Evolutionary conservation across 2,797 vertebrate genomes (phyloP).

Genomic region (Phylloscopus collybita): DNA sequence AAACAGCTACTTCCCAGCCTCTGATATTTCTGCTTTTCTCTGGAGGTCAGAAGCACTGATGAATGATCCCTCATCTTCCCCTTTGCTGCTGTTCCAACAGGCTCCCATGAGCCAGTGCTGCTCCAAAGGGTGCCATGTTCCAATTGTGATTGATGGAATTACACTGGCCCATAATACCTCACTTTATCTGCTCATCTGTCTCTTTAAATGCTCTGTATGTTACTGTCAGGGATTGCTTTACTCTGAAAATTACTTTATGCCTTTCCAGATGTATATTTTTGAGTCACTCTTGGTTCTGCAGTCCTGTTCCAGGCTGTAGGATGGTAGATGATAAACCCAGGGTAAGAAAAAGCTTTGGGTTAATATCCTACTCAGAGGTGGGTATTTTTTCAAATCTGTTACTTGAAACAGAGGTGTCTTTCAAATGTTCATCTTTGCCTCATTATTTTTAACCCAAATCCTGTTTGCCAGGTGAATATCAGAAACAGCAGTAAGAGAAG

Average conservation of each 20-base stretch:
- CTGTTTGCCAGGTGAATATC: neutral
- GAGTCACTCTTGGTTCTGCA: neutral
- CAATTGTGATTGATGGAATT: conserved; percentile 37
- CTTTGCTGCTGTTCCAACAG: neutral
- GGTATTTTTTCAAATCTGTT: neutral
- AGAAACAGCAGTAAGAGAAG: neutral
- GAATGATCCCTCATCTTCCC: neutral
- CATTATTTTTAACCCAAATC: neutral
- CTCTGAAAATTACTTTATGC: neutral
- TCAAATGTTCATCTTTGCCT: neutral
- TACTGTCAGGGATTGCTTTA: conserved; percentile 1
- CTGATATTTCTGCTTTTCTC: conserved; percentile 63
- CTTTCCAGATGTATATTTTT: neutral
- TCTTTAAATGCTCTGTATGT: conserved; percentile 11
- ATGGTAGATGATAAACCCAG: neutral
- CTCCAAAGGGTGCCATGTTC: conserved; percentile 2
- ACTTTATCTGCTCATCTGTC: conserved; percentile 31
- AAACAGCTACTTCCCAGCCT: conserved; percentile 66
- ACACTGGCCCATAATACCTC: neutral
- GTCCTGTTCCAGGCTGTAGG: neutral
- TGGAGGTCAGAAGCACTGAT: conserved; percentile 46
- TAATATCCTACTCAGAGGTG: neutral
- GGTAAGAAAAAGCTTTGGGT: neutral
- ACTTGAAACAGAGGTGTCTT: neutral
- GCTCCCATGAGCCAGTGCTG: neutral